Evolutionary conservation across 2,888 invertebrate species (phyloP).

Genomic region (Athalia cordata): DNA sequence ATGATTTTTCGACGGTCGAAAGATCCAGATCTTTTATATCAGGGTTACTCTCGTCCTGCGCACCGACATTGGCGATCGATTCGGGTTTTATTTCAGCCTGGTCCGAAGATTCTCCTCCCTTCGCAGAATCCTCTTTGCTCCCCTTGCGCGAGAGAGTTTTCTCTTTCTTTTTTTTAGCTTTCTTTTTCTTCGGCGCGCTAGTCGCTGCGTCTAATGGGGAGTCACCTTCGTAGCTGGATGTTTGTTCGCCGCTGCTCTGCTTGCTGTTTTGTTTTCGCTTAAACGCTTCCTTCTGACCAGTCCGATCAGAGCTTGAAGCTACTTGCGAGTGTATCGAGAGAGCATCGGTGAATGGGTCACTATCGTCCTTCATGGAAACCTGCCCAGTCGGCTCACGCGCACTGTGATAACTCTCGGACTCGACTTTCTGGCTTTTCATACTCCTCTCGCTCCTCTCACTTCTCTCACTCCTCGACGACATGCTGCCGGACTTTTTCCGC

Average conservation of each 20-base stretch:
- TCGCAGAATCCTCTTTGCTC: slow-evolving; percentile 62
- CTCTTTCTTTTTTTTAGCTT: slow-evolving; percentile 67
- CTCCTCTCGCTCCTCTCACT: slow-evolving; percentile 74
- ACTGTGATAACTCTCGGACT: slow-evolving; percentile 70
- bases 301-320: slow-evolving; percentile 71
- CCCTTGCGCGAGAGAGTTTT: slow-evolving; percentile 52
- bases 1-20: slow-evolving; percentile 39
- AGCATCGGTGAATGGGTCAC: slow-evolving; percentile 69
- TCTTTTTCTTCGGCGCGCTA: slow-evolving; percentile 55
- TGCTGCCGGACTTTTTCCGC: slow-evolving; percentile 80
- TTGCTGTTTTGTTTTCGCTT: slow-evolving; percentile 57
- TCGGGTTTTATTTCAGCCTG: slow-evolving; percentile 36
- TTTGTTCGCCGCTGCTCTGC: slow-evolving; percentile 72
- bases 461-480: slow-evolving; percentile 69
- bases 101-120: slow-evolving; percentile 29
- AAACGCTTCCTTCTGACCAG: slow-evolving; percentile 64
- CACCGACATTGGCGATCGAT: slow-evolving; percentile 24
- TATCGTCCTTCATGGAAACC: slow-evolving; percentile 62
- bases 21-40: slow-evolving; percentile 29
- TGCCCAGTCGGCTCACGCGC: slow-evolving; percentile 60
- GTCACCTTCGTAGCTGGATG: slow-evolving; percentile 73
- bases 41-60: slow-evolving; percentile 45
- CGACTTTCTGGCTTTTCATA: slow-evolving; percentile 58
- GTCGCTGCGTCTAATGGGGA: slow-evolving; percentile 61
- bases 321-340: slow-evolving; percentile 66